Evolutionary conservation across 2,797 vertebrate species (phyloP).

Genomic region (Chromis chromis): DNA sequence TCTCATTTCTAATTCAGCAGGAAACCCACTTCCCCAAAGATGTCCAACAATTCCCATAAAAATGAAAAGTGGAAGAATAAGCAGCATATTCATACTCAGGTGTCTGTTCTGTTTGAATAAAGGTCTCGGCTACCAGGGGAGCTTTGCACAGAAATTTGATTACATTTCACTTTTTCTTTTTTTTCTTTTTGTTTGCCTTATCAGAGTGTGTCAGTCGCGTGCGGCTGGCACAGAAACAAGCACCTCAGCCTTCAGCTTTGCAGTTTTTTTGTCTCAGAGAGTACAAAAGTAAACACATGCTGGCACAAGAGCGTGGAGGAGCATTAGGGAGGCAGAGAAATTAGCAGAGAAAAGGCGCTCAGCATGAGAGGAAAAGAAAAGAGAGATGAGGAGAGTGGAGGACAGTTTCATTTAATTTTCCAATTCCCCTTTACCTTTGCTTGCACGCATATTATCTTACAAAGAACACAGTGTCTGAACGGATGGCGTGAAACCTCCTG

Average conservation of each 20-base stretch:
- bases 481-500: conserved; percentile 36
- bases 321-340: conserved; percentile 39
- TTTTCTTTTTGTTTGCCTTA: conserved; percentile 36
- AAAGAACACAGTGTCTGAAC: conserved; percentile 20
- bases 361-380: conserved; percentile 33
- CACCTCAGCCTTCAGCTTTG: conserved; percentile 44
- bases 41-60: background rate
- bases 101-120: conserved; percentile 29
- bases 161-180: conserved; percentile 37
- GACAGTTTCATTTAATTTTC: conserved; percentile 49
- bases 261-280: conserved; percentile 42
- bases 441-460: conserved; percentile 23
- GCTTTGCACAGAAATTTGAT: conserved; percentile 47
- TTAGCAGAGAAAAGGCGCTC: conserved; percentile 49
- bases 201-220: conserved; percentile 64
- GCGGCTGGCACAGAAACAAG: conserved; percentile 52
- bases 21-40: background rate
- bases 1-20: background rate
- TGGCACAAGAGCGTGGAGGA: conserved; percentile 26
- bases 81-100: conserved; percentile 5
- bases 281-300: conserved; percentile 60
- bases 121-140: conserved; percentile 6
- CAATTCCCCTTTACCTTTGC: conserved; percentile 35
- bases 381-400: conserved; percentile 35
- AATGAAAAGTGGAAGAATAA: background rate